Conservation (phyloP, 2,888 invertebrate genomes). For the Hirtodrosophila trivittata region DNA sequence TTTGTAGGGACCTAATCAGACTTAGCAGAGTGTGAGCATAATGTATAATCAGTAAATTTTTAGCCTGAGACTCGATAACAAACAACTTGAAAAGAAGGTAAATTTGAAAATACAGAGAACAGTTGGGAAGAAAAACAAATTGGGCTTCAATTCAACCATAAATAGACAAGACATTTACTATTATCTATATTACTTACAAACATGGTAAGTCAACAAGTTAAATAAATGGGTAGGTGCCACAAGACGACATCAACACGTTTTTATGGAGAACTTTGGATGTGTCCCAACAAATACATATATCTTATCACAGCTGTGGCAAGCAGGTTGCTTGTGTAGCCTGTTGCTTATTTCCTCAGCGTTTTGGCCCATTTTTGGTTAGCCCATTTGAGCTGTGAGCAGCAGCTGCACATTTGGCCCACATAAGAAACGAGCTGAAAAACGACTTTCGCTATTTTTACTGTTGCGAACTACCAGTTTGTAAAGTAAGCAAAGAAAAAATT, state of each 20-base stretch:
- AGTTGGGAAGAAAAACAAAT: no score
- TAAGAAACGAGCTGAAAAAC: conserved; percentile 72
- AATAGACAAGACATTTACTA: no score
- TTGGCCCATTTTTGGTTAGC: conserved; percentile 24
- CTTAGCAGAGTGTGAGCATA: no score
- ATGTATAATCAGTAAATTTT: no score
- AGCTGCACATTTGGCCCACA: conserved; percentile 75
- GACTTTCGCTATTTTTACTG: conserved; percentile 69
- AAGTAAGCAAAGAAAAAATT: conserved; percentile 26
- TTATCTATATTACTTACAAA: no score
- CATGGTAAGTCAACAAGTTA: neutral
- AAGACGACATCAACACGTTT: conserved; percentile 24
- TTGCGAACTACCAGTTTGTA: conserved; percentile 12
- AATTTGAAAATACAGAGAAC: no score
- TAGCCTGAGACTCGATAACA: no score
- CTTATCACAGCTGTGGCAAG: conserved; percentile 19
- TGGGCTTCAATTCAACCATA: no score
- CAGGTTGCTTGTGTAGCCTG: conserved; percentile 34
- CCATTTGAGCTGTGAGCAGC: conserved; percentile 8
- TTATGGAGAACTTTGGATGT: neutral
- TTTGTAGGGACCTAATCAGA: no score
- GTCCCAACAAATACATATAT: conserved; percentile 11
- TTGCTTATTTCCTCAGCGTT: conserved; percentile 25
- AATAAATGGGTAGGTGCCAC: conserved; percentile 4
- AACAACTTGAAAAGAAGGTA: no score